Conservation (phyloP, 2,888 invertebrate species). For the Hypselothyrea guttata region DNA sequence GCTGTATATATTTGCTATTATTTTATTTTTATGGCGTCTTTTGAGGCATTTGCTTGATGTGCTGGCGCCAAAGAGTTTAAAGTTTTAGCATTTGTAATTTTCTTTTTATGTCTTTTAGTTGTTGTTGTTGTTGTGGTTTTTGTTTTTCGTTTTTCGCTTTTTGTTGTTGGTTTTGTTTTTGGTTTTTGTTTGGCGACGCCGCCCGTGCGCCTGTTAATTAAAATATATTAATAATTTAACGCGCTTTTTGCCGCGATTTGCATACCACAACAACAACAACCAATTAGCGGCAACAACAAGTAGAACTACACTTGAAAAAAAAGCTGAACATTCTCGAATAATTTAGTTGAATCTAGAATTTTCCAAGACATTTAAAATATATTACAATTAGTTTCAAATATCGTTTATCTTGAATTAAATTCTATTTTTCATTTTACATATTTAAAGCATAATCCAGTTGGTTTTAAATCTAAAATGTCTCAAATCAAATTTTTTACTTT, state of each 20-base stretch:
- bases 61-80: slow-evolving; percentile 69
- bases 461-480: no score
- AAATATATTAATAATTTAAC: slow-evolving; percentile 77
- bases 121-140: slow-evolving; percentile 6
- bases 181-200: slow-evolving; percentile 2
- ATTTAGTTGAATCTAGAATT: no score
- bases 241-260: slow-evolving; percentile 52
- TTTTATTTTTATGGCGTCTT: slow-evolving; percentile 41
- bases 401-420: no score
- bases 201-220: slow-evolving; percentile 54
- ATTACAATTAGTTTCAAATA: no score
- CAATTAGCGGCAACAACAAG: slow-evolving; percentile 51
- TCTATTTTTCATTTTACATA: no score
- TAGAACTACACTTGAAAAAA: no score
- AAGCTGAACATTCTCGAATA: no score
- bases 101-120: slow-evolving; percentile 3
- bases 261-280: slow-evolving; percentile 33
- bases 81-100: slow-evolving; percentile 74
- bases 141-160: background rate
- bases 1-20: slow-evolving; percentile 20
- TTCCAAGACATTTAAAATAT: slow-evolving; percentile 2
- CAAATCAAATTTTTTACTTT: no score
- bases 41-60: slow-evolving; percentile 41
- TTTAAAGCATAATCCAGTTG: no score
- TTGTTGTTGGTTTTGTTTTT: background rate